phyloP scores from a whole-genome alignment of 1,140 invertebrate genomes.

The Drosophila punjabiensis region DNA sequence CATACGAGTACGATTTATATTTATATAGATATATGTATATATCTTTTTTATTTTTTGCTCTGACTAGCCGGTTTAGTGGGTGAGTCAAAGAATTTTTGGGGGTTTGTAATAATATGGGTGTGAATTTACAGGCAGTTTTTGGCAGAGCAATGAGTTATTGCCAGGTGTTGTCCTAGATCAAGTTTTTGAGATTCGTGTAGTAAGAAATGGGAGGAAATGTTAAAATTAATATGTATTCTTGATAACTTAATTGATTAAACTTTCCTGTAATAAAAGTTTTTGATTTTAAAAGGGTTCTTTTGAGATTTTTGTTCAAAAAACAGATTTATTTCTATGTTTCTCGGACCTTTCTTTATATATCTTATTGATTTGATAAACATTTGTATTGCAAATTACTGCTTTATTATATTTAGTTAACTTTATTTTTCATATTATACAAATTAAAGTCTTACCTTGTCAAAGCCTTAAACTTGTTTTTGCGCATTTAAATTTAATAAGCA shows the following conservation, averaged over 20 bases:
- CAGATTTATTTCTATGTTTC: too few relatives aligned
- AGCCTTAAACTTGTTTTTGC: conserved; percentile 1
- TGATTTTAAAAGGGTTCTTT: not conserved
- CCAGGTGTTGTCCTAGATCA: conserved; percentile 12
- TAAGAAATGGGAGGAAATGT: not conserved
- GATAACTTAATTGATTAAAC: not conserved
- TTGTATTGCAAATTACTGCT: not conserved
- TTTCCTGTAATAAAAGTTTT: not conserved
- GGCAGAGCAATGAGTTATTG: not conserved
- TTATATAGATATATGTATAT: conserved; percentile 17
- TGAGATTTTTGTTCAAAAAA: not conserved
- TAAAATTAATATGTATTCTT: too few relatives aligned
- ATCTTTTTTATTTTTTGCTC: conserved; percentile 1
- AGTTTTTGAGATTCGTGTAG: not conserved
- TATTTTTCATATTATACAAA: not conserved
- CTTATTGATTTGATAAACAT: not conserved
- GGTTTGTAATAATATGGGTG: not conserved
- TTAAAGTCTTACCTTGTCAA: not conserved
- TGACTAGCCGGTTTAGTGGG: conserved; percentile 46
- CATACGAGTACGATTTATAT: conserved; percentile 32
- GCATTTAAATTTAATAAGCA: not conserved
- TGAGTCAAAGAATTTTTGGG: conserved; percentile 26
- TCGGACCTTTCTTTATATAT: not conserved
- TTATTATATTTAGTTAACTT: too few relatives aligned
- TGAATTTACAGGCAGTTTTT: not conserved